Evolutionary conservation across 2,797 vertebrate species (phyloP).

Genomic region (Menidia menidia): DNA sequence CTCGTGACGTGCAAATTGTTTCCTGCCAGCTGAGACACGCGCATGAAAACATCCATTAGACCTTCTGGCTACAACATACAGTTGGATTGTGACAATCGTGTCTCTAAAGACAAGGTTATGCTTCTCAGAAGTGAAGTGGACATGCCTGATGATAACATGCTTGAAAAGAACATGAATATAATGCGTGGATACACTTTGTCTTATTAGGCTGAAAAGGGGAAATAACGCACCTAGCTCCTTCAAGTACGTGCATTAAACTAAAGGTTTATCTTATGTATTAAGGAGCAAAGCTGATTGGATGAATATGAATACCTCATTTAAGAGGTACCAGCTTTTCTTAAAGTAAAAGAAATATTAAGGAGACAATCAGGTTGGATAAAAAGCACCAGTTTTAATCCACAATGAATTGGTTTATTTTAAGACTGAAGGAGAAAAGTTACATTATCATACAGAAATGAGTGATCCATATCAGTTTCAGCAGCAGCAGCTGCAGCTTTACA

Average conservation of each 20-base stretch:
- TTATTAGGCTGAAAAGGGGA: not conserved
- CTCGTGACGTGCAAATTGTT: slow-evolving; percentile 98
- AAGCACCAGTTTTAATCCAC: slow-evolving; percentile 61
- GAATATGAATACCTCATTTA: slow-evolving; percentile 33
- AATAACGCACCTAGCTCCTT: not conserved
- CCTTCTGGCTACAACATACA: slow-evolving; percentile 59
- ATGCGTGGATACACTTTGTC: slow-evolving; percentile 2
- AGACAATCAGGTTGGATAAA: slow-evolving; percentile 51
- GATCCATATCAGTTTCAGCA: slow-evolving; percentile 69
- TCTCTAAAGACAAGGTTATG: slow-evolving; percentile 64
- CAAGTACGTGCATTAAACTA: slow-evolving; percentile 30
- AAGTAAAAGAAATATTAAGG: slow-evolving; percentile 31
- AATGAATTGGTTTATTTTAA: slow-evolving; percentile 62
- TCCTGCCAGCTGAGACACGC: slow-evolving; percentile 90
- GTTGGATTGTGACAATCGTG: slow-evolving; percentile 56
- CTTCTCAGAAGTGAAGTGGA: slow-evolving; percentile 57
- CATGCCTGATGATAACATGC: slow-evolving; percentile 46
- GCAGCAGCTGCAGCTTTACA: slow-evolving; percentile 33
- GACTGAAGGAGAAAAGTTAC: slow-evolving; percentile 51
- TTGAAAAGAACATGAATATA: slow-evolving; percentile 34
- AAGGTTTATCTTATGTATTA: not conserved
- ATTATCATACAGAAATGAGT: slow-evolving; percentile 60
- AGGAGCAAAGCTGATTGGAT: too few species aligned
- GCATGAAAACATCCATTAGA: slow-evolving; percentile 77
- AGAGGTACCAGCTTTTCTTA: slow-evolving; percentile 42